phyloP scores from a whole-genome alignment of 2,888 invertebrate species.

The Metopia argyrocephala region DNA sequence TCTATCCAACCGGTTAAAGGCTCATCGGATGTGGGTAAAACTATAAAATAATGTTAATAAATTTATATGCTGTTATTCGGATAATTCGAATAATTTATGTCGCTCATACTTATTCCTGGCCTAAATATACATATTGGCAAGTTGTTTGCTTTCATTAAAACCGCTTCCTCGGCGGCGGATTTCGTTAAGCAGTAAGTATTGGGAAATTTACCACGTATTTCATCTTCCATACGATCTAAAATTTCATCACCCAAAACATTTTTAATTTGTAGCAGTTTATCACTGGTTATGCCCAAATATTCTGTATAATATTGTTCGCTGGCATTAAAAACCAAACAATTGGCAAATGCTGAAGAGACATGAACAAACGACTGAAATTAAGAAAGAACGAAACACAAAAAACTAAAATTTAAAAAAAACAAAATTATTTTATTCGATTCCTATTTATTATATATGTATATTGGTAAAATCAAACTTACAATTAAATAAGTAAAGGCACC shows the following conservation, averaged over 20 bases:
- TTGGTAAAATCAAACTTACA: background rate
- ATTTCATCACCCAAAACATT: conserved; percentile 74
- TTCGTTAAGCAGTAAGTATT: conserved; percentile 88
- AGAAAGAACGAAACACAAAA: background rate
- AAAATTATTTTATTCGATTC: no score
- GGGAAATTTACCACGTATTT: conserved; percentile 78
- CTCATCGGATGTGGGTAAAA: conserved; percentile 79
- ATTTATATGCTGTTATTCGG: background rate
- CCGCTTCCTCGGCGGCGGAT: conserved; percentile 83
- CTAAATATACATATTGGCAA: conserved; percentile 84
- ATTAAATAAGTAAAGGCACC: no score
- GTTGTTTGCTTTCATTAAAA: conserved; percentile 80
- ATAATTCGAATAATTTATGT: background rate
- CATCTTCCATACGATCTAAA: conserved; percentile 72
- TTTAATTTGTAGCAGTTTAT: conserved; percentile 73
- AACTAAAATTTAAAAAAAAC: no score
- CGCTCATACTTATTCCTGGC: conserved; percentile 83
- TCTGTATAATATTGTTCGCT: conserved; percentile 78
- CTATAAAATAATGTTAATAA: conserved; percentile 67
- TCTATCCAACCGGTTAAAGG: conserved; percentile 84
- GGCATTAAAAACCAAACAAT: conserved; percentile 79
- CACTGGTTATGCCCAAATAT: conserved; percentile 71
- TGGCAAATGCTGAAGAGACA: conserved; percentile 85
- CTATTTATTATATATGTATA: background rate
- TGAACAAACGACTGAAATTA: conserved; percentile 80